Evolutionary conservation across 2,888 invertebrate genomes (phyloP).

Genomic region (Melanargia galathea): DNA sequence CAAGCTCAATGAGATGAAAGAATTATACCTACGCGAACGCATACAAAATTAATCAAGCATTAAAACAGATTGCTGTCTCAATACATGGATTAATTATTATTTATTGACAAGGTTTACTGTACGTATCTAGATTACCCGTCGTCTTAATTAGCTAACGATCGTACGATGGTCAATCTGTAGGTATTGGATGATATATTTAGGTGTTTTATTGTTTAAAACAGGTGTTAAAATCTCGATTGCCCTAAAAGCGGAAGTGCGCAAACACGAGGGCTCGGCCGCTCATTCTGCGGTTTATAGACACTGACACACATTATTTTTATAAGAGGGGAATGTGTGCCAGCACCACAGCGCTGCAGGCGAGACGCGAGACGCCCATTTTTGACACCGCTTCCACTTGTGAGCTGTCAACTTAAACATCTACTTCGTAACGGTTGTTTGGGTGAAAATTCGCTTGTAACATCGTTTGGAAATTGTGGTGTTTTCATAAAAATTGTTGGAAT

Average conservation of each 20-base stretch:
- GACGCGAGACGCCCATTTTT: slow-evolving; percentile 45
- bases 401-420: slow-evolving; percentile 7
- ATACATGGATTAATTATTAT: too few species aligned
- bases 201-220: too few species aligned
- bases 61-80: too few species aligned
- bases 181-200: too few species aligned
- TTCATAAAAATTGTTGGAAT: not conserved
- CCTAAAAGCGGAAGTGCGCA: slow-evolving; percentile 86
- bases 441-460: slow-evolving; percentile 10
- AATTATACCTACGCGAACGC: too few species aligned
- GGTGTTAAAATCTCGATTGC: slow-evolving; percentile 19
- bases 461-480: not conserved
- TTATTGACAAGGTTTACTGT: too few species aligned
- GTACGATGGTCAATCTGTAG: too few species aligned
- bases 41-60: too few species aligned
- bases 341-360: slow-evolving; percentile 60
- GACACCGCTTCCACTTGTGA: slow-evolving; percentile 13
- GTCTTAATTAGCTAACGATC: too few species aligned
- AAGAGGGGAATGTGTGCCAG: slow-evolving; percentile 46
- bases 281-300: slow-evolving; percentile 49
- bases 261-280: slow-evolving; percentile 58
- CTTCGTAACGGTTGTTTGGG: slow-evolving; percentile 21
- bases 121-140: too few species aligned
- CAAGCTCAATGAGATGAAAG: too few species aligned
- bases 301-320: slow-evolving; percentile 44